A percentile compares a stretch with the other conserved stretches of the same genome.
Evolutionary conservation across 1,140 invertebrate genomes (phyloP).

Genomic region (Portunus trituberculatus): DNA sequence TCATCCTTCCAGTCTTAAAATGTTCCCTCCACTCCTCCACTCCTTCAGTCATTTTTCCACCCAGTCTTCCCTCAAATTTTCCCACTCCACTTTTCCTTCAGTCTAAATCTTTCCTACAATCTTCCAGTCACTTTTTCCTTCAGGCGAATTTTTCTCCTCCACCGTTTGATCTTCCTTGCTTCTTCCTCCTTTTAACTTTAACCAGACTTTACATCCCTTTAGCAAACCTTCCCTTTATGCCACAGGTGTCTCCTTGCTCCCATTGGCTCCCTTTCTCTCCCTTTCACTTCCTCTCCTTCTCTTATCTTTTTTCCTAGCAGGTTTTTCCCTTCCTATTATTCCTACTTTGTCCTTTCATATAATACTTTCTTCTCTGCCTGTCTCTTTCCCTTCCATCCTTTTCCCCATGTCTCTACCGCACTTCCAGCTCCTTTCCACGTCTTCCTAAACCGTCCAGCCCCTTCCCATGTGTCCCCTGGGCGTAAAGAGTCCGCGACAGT

Average conservation of each 20-base stretch:
- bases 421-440: background rate
- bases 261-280: background rate
- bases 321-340: background rate
- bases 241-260: background rate
- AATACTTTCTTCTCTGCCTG: background rate
- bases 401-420: background rate
- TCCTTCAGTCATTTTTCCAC: background rate
- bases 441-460: background rate
- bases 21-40: background rate
- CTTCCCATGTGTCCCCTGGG: background rate
- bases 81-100: background rate
- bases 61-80: background rate
- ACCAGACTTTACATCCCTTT: background rate
- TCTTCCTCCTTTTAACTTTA: too few species aligned
- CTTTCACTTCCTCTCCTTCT: background rate
- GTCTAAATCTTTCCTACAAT: background rate
- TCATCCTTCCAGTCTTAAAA: background rate
- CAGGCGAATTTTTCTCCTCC: background rate
- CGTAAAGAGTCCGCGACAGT: too few species aligned
- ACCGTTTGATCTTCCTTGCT: background rate
- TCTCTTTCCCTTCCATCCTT: background rate
- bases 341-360: too few species aligned
- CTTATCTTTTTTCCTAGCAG: background rate
- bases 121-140: too few species aligned
- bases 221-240: background rate